Evolutionary conservation across 2,113 vertebrate genomes (phyloP).

Genomic region (Microtus oregoni): DNA sequence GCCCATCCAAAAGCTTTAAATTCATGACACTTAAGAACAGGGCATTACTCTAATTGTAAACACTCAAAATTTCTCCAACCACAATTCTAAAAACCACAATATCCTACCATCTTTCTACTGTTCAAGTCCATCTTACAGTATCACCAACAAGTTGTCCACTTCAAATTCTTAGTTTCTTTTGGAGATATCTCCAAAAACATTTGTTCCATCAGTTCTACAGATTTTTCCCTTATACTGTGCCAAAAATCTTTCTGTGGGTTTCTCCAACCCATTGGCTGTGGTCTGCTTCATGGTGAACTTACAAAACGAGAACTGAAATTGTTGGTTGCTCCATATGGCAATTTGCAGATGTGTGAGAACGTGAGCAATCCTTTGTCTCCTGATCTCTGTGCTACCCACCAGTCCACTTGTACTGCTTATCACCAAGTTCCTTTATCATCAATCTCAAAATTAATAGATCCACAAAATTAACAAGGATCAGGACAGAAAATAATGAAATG

Average conservation of each 20-base stretch:
- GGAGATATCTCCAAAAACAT: conserved; percentile 10
- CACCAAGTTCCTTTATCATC: neutral
- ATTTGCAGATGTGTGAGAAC: neutral
- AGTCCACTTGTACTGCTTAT: neutral
- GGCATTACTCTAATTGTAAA: neutral
- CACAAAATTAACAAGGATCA: neutral
- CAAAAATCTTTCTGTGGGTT: neutral
- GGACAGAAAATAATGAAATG: neutral
- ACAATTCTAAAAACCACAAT: neutral
- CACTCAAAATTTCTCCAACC: conserved; percentile 22
- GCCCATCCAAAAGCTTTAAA: neutral
- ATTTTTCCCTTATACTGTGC: neutral
- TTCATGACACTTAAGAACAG: conserved; percentile 16
- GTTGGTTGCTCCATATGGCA: neutral
- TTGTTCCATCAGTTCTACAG: conserved; percentile 31
- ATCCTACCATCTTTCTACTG: neutral
- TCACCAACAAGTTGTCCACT: neutral
- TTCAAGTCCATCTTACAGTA: neutral
- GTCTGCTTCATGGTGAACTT: neutral
- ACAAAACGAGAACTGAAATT: neutral
- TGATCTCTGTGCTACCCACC: neutral
- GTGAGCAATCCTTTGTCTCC: neutral
- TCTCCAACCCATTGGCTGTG: neutral
- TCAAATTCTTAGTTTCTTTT: neutral
- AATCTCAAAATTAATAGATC: neutral